A percentile compares a stretch with the other conserved stretches of the same genome.
phyloP scores from a whole-genome alignment of 2,797 vertebrate species.

The Hippoglossus hippoglossus region DNA sequence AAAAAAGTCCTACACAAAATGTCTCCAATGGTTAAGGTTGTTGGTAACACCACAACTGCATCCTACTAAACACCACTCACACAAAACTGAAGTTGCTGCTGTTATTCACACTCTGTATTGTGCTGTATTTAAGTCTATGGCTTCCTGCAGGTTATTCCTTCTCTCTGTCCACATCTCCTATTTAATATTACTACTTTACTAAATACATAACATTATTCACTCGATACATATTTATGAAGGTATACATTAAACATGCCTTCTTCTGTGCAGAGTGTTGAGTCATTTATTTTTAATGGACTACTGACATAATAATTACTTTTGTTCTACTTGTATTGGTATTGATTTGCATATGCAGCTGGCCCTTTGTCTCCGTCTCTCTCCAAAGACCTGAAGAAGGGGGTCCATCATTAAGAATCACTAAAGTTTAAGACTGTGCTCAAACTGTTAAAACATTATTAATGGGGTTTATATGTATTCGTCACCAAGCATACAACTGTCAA shows the following conservation, averaged over 20 bases:
- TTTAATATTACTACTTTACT: neutral
- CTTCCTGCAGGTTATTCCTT: no score
- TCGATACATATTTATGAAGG: neutral
- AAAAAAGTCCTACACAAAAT: no score
- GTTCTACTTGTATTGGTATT: neutral
- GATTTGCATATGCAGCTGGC: neutral
- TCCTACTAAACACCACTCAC: neutral
- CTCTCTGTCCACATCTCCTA: neutral
- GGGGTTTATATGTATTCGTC: neutral
- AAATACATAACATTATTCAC: neutral
- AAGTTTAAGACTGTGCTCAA: slow-evolving; percentile 5
- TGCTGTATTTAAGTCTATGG: no score
- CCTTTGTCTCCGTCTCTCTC: slow-evolving; percentile 1
- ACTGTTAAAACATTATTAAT: neutral
- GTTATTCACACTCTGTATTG: neutral
- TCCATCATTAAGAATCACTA: slow-evolving; percentile 4
- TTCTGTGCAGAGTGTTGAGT: neutral
- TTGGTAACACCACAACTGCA: no score
- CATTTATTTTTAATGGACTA: neutral
- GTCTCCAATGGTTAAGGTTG: no score
- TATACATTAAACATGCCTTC: neutral
- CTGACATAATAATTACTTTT: neutral
- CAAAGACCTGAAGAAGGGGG: slow-evolving; percentile 1
- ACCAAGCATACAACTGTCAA: slow-evolving; percentile 13
- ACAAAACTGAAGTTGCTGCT: neutral